phyloP scores from a whole-genome alignment of 92 coral and sea anemone genomes.

The Epizoanthus illoricatus region DNA sequence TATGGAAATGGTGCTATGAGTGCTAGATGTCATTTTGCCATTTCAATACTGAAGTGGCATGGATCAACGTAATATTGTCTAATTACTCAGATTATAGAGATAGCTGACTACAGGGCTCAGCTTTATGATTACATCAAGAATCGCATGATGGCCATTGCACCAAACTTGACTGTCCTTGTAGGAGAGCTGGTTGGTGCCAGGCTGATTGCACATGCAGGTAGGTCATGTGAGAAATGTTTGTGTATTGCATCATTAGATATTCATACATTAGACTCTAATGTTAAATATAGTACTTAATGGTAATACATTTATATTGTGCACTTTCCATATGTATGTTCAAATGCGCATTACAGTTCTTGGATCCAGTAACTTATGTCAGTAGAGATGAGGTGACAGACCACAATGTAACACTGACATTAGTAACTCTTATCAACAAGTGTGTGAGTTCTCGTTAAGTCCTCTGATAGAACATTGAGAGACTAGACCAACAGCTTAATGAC shows the following conservation, averaged over 20 bases:
- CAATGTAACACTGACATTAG: too few species aligned
- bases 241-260: background rate
- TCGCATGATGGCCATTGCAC: constrained; percentile 98
- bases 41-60: background rate
- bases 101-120: constrained; percentile 94
- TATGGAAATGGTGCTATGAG: too few species aligned
- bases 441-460: too few species aligned
- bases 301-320: too few species aligned
- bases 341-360: too few species aligned
- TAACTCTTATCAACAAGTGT: too few species aligned
- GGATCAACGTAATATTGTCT: background rate
- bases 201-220: constrained; percentile 98
- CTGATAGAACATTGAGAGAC: too few species aligned
- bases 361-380: too few species aligned
- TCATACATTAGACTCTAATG: background rate
- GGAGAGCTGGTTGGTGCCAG: constrained; percentile 99
- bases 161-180: constrained; percentile 90
- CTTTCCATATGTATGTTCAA: too few species aligned
- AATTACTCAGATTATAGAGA: constrained; percentile 70
- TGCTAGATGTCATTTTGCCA: background rate
- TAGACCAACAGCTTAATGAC: too few species aligned
- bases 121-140: constrained; percentile 95
- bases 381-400: too few species aligned
- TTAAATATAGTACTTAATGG: background rate
- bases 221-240: background rate